Percentiles rank a stretch among this genome's conserved stretches.
Evolutionary conservation across 1,140 invertebrate genomes (phyloP).

Genomic region (Lepidurus couesii): DNA sequence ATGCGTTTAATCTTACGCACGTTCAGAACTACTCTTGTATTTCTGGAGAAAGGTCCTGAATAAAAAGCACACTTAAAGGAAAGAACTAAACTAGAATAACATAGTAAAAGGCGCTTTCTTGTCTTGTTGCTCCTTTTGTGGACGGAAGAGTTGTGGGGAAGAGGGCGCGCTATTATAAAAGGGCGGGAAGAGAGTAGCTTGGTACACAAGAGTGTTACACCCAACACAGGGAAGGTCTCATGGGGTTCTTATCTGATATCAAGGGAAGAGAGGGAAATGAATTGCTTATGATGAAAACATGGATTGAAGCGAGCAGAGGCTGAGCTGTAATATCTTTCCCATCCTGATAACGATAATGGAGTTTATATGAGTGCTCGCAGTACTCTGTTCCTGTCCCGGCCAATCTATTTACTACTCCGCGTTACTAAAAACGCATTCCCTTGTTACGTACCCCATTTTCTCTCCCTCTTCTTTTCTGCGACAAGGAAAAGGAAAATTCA

Average conservation of each 20-base stretch:
- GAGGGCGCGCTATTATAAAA: too few species aligned
- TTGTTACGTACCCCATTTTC: not conserved
- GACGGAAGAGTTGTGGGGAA: too few species aligned
- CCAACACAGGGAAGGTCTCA: not conserved
- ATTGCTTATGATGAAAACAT: slow-evolving; percentile 10
- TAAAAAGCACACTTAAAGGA: too few species aligned
- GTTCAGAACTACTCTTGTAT: too few species aligned
- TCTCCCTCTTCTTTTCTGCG: not conserved
- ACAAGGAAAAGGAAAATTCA: not conserved
- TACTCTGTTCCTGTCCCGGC: not conserved
- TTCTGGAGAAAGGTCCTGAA: too few species aligned
- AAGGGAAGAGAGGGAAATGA: not conserved
- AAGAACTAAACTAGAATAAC: too few species aligned
- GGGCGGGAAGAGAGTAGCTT: too few species aligned
- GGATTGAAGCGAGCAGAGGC: slow-evolving; percentile 11
- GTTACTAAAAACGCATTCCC: not conserved
- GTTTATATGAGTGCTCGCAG: not conserved
- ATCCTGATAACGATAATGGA: slow-evolving; percentile 19
- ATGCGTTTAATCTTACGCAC: too few species aligned
- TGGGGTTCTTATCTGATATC: not conserved
- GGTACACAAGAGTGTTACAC: not conserved
- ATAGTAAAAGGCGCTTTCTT: too few species aligned
- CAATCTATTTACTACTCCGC: not conserved
- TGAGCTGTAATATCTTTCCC: not conserved
- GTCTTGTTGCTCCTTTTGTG: too few species aligned